Evolutionary conservation across 2,888 invertebrate species (phyloP).

Genomic region (Tubulanus polymorphus): DNA sequence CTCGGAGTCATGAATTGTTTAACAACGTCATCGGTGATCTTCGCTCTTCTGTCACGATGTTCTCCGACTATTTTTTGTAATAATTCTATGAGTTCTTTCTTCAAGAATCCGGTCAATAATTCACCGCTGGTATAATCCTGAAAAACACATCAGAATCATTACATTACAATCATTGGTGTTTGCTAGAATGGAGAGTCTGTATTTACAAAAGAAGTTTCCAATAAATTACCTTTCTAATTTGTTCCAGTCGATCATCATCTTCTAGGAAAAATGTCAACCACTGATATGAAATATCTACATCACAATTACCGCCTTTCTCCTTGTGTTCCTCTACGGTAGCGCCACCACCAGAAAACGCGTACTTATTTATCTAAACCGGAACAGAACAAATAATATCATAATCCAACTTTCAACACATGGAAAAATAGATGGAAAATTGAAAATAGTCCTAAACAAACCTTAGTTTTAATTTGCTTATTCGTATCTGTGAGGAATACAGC

Average conservation of each 20-base stretch:
- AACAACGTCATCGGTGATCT: slow-evolving; percentile 80
- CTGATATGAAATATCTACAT: slow-evolving; percentile 92
- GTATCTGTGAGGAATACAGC: slow-evolving; percentile 95
- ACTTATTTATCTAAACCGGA: slow-evolving; percentile 87
- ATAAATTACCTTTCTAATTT: slow-evolving; percentile 62
- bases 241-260: slow-evolving; percentile 79
- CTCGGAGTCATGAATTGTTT: slow-evolving; percentile 80
- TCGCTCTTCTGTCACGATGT: slow-evolving; percentile 76
- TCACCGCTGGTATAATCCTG: slow-evolving; percentile 80
- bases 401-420: too few relatives aligned
- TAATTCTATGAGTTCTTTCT: slow-evolving; percentile 80
- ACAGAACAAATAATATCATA: too few relatives aligned
- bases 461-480: slow-evolving; percentile 90
- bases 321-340: slow-evolving; percentile 90
- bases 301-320: slow-evolving; percentile 83
- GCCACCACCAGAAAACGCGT: slow-evolving; percentile 96
- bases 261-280: slow-evolving; percentile 92
- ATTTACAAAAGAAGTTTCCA: background rate
- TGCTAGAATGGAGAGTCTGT: background rate
- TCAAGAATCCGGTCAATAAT: slow-evolving; percentile 90
- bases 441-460: slow-evolving; percentile 66
- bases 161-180: background rate
- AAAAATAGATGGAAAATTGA: too few relatives aligned
- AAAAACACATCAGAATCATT: too few relatives aligned
- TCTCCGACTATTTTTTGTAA: slow-evolving; percentile 72